Base-by-base conservation (phyloP, 1,140 invertebrate genomes). In the Coptotermes formosanus region DNA sequence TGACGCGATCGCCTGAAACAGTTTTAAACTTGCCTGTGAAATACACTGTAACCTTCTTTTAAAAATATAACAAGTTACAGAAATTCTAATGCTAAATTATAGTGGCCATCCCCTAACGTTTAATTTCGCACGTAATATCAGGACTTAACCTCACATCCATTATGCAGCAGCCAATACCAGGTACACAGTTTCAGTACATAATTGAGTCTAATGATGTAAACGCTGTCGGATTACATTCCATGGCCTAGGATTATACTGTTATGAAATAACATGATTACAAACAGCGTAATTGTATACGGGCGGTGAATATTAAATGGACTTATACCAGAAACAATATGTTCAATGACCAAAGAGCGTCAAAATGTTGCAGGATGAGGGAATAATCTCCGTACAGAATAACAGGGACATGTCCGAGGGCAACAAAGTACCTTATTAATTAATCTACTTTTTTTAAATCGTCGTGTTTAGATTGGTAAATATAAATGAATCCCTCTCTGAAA, bases 181-280 rank as follows among this genome's bases (percentile, higher is more conserved):
- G 48, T 21, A 75, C 64, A 30, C 64, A n/a, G 25, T 8, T 75
- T 75, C 64, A 30, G n/a, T 75, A 30, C 25, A 30, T 75, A 75
- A 75, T 75, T 75, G 64, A 8, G n/a, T 30, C 64, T 75, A 75
- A 75, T 75, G n/a, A 75, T 75, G 64, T 75, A 75, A 75, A 75
- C 14, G 8, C n/a, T 75, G 25, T 8, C 64, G 25, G 64, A 75
- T n/a, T 75, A 30, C n/a, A 75, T n/a, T 75, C 25, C n/a, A n/a
- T 30, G n/a, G 25, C 64, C 8, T 30, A 16, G 25, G 64, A 75
- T 75, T 75, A 75, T 25, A 9, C 64, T 75, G 7, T 30, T 75
- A 75, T 30, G 25, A 30, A 75, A 75, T 14, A 75, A 75, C 64
- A 75, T 1, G 25, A 30, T 75, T 12, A 75, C 25, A 75, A 25